These are phyloP conservation scores for Drusus annulatus DNA, from an alignment of 1,140 invertebrate species.

Conservation along the genomic window DNA sequence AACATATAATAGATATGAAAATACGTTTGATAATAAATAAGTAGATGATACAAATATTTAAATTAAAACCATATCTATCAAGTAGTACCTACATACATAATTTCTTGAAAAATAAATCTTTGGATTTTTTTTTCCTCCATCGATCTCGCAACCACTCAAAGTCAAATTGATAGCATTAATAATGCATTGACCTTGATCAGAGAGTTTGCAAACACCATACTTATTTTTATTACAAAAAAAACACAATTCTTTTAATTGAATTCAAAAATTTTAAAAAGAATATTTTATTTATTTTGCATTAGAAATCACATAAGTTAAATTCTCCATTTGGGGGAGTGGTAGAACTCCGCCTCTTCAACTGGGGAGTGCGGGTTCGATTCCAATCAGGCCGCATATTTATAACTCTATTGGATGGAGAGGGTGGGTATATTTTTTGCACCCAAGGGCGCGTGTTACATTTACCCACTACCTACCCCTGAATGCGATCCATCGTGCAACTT, in stretches of 20 bases:
- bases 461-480: neutral
- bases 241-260: neutral
- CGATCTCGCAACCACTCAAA: no score
- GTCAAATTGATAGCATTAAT: no score
- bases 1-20: no score
- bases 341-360: neutral
- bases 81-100: no score
- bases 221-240: no score
- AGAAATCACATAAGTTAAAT: neutral
- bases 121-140: no score
- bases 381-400: slow-evolving; percentile 45
- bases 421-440: slow-evolving; percentile 26
- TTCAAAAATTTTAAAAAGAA: slow-evolving; percentile 19
- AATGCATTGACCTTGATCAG: no score
- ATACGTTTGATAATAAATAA: no score
- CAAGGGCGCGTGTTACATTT: slow-evolving; percentile 12
- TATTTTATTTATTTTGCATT: neutral
- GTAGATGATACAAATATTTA: no score
- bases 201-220: no score
- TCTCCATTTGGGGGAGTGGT: slow-evolving; percentile 11
- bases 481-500: neutral
- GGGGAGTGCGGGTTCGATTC: slow-evolving; percentile 23
- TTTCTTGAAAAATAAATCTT: no score
- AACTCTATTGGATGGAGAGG: slow-evolving; percentile 35
- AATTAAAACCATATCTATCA: no score